Percentiles rank a stretch among this genome's conserved stretches.
Conservation (phyloP, 2,888 invertebrate genomes). For the Drosophila incognita region DNA sequence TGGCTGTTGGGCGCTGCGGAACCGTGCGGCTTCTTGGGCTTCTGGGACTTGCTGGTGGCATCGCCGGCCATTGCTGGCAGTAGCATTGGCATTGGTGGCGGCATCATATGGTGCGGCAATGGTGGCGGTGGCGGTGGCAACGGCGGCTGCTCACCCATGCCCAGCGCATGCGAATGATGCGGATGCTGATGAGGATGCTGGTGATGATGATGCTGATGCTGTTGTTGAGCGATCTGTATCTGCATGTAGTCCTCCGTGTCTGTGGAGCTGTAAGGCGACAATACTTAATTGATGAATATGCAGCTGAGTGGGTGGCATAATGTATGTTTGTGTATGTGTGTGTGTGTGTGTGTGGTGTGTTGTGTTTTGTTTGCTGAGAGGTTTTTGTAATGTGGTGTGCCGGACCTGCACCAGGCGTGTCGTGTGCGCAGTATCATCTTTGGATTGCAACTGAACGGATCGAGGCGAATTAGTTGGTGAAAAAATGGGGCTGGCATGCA, state of each 20-base stretch:
- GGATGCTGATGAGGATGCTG: slow-evolving; percentile 46
- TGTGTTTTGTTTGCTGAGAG: neutral
- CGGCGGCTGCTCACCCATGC: slow-evolving; percentile 77
- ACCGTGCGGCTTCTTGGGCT: slow-evolving; percentile 70
- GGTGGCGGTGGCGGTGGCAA: slow-evolving; percentile 85
- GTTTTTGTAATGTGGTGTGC: neutral
- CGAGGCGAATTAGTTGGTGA: slow-evolving; percentile 25
- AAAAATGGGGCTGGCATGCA: slow-evolving; percentile 52
- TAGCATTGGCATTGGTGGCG: slow-evolving; percentile 86
- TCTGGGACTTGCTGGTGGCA: slow-evolving; percentile 79
- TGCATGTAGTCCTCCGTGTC: slow-evolving; percentile 86
- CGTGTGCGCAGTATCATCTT: slow-evolving; percentile 83
- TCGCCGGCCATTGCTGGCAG: slow-evolving; percentile 72
- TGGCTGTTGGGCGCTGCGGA: slow-evolving; percentile 69
- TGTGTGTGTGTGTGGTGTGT: neutral
- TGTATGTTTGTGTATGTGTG: neutral
- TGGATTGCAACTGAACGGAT: slow-evolving; percentile 73
- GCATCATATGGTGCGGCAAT: slow-evolving; percentile 85
- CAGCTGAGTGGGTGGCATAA: neutral
- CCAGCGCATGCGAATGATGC: slow-evolving; percentile 69
- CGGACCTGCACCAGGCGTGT: slow-evolving; percentile 80
- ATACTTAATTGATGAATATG: no score
- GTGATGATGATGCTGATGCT: slow-evolving; percentile 56
- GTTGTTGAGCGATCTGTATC: slow-evolving; percentile 86
- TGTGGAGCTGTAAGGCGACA: slow-evolving; percentile 80